Evolutionary conservation across 2,113 vertebrate species (phyloP).

Genomic region (Semicossyphus pulcher): DNA sequence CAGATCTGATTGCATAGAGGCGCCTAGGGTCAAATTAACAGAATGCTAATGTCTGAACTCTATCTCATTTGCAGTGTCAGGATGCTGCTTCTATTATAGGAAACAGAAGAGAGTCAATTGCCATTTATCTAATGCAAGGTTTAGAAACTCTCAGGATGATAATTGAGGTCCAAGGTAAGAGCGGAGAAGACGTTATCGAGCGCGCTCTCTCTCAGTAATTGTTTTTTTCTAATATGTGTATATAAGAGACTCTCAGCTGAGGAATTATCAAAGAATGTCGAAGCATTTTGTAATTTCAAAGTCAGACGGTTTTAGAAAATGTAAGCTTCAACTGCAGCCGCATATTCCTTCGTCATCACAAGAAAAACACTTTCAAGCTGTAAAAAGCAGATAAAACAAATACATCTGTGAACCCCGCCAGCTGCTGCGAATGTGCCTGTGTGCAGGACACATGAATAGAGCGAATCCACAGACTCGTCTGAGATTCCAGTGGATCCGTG

Average conservation of each 20-base stretch:
- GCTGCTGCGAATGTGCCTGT: conserved; percentile 38
- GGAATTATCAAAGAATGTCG: conserved; percentile 27
- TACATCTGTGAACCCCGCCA: not conserved
- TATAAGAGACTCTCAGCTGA: not conserved
- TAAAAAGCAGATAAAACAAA: conserved; percentile 25
- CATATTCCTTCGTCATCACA: conserved; percentile 1
- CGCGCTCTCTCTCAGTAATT: conserved; percentile 34
- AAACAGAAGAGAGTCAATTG: conserved; percentile 74
- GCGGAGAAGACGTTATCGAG: conserved; percentile 41
- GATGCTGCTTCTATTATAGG: conserved; percentile 80
- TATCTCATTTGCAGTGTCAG: conserved; percentile 80
- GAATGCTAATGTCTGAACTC: conserved; percentile 89
- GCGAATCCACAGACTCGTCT: conserved; percentile 47
- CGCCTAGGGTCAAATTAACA: conserved; percentile 96
- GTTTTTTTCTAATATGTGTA: conserved; percentile 21
- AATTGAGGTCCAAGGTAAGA: conserved; percentile 81
- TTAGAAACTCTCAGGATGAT: conserved; percentile 76
- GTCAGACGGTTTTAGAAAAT: not conserved
- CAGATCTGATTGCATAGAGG: conserved; percentile 93
- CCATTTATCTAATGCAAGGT: conserved; percentile 76
- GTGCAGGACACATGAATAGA: conserved; percentile 50
- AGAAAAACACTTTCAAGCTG: conserved; percentile 18
- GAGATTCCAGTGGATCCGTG: conserved; percentile 64
- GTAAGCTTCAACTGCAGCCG: conserved; percentile 4
- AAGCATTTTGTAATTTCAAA: conserved; percentile 25